A percentile compares a stretch with the other conserved stretches of the same genome.
Evolutionary conservation across 1,140 invertebrate species (phyloP).

Genomic region (Leptopilina clavipes): DNA sequence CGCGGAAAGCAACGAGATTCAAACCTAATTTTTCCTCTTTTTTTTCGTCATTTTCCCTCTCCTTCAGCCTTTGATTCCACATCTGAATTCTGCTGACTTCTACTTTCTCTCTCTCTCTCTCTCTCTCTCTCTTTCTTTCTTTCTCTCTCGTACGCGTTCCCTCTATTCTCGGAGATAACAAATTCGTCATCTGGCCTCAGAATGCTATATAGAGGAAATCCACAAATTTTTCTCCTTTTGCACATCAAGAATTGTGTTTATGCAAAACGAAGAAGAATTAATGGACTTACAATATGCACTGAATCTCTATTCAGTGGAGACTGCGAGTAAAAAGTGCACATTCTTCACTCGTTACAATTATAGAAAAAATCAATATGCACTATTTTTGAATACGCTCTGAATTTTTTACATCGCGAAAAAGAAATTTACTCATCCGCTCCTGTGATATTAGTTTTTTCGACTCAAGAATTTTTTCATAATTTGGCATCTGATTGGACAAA

Average conservation of each 20-base stretch:
- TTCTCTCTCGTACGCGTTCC: slow-evolving; percentile 37
- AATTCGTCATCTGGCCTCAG: slow-evolving; percentile 69
- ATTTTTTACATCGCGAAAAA: too few species aligned
- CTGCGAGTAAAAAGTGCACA: not conserved
- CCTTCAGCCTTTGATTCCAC: not conserved
- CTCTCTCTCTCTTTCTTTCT: slow-evolving; percentile 36
- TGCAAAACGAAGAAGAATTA: slow-evolving; percentile 45
- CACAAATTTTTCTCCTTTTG: slow-evolving; percentile 39
- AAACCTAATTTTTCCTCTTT: not conserved
- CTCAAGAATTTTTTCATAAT: too few species aligned
- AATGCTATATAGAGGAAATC: slow-evolving; percentile 51
- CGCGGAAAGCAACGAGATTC: slow-evolving; percentile 36
- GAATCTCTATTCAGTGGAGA: slow-evolving; percentile 20
- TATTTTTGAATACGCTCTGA: too few species aligned
- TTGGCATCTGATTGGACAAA: too few species aligned
- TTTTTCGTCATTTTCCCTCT: slow-evolving; percentile 42
- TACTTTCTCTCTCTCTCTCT: slow-evolving; percentile 33
- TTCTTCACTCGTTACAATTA: slow-evolving; percentile 28
- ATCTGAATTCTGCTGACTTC: slow-evolving; percentile 7
- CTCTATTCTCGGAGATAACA: slow-evolving; percentile 61
- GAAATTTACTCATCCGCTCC: too few species aligned
- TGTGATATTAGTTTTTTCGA: too few species aligned
- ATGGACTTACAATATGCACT: slow-evolving; percentile 4
- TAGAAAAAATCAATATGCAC: not conserved
- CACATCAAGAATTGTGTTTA: slow-evolving; percentile 50